phyloP scores from a whole-genome alignment of 2,113 vertebrate genomes.

The Polypterus bichir region DNA sequence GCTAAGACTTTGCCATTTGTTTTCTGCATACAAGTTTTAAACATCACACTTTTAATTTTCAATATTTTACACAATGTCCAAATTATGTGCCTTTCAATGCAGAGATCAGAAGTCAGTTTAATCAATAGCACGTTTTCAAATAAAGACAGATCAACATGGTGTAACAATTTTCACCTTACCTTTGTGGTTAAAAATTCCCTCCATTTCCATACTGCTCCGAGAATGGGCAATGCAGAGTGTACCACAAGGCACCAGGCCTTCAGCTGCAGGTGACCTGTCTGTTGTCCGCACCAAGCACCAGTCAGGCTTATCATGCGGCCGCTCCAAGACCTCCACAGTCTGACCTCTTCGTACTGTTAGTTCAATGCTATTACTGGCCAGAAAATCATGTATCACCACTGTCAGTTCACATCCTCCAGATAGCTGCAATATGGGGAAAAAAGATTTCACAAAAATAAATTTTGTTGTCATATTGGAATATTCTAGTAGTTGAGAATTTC shows the following conservation, averaged over 20 bases:
- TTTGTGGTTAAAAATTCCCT: conserved; percentile 98
- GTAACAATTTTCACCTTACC: conserved; percentile 47
- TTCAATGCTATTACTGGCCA: conserved; percentile 88
- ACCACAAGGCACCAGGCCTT: conserved; percentile 86
- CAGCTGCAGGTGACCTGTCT: conserved; percentile 78
- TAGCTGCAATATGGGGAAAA: conserved; percentile 49
- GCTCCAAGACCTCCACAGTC: conserved; percentile 91
- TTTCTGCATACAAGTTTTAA: too few relatives aligned
- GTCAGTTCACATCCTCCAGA: conserved; percentile 95
- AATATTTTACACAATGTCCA: too few relatives aligned
- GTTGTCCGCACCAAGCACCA: conserved; percentile 95
- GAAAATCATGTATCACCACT: conserved; percentile 92
- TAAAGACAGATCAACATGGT: too few relatives aligned
- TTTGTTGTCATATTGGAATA: conserved; percentile 15
- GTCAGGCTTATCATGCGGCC: conserved; percentile 87
- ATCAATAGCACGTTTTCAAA: too few relatives aligned
- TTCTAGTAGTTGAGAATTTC: conserved; percentile 18
- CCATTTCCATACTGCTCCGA: conserved; percentile 96
- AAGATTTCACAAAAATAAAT: conserved; percentile 14
- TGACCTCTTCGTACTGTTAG: conserved; percentile 86
- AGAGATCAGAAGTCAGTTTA: too few relatives aligned
- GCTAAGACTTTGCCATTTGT: too few relatives aligned
- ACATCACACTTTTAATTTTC: too few relatives aligned
- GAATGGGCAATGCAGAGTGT: conserved; percentile 97
- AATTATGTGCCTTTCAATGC: too few relatives aligned